phyloP scores from a whole-genome alignment of 2,888 invertebrate species.

The Salpingus planirostris region DNA sequence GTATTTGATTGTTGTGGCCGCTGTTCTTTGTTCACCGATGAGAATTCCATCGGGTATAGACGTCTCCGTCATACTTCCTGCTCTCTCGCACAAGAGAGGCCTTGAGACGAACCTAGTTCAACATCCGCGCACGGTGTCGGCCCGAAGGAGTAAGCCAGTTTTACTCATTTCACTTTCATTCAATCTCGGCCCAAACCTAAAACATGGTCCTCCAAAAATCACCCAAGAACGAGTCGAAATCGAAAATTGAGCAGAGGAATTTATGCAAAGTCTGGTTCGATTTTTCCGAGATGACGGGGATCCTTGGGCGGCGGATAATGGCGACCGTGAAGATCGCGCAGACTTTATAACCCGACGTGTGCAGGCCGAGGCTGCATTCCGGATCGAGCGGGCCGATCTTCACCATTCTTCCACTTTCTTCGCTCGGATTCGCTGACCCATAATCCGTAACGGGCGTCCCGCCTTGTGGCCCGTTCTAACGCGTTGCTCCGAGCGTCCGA shows the following conservation, averaged over 20 bases:
- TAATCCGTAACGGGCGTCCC: conserved; percentile 16
- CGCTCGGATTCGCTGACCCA: conserved; percentile 17
- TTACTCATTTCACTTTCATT: conserved; percentile 42
- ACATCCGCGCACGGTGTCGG: conserved; percentile 35
- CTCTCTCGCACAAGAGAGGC: conserved; percentile 35
- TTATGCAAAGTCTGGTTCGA: too few relatives aligned
- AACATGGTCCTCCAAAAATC: too few relatives aligned
- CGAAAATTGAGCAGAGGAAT: too few relatives aligned
- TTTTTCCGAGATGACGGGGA: too few relatives aligned
- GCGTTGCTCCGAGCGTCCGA: conserved; percentile 5
- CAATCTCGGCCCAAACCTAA: conserved; percentile 22
- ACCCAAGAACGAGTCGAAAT: too few relatives aligned
- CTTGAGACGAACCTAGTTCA: conserved; percentile 45
- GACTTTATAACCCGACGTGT: conserved; percentile 7
- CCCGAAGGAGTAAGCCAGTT: conserved; percentile 25
- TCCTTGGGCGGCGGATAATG: too few relatives aligned
- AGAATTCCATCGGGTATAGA: conserved; percentile 15
- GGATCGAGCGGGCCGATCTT: conserved; percentile 11
- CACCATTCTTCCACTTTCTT: conserved; percentile 5
- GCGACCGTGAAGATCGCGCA: conserved; percentile 1
- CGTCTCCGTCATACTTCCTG: conserved; percentile 32
- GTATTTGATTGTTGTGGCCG: conserved; percentile 11
- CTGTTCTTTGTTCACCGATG: conserved; percentile 14
- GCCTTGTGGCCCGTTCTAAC: conserved; percentile 10
- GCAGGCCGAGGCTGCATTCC: conserved; percentile 25